phyloP scores from a whole-genome alignment of 2,888 invertebrate genomes.

The Andrena camellia region DNA sequence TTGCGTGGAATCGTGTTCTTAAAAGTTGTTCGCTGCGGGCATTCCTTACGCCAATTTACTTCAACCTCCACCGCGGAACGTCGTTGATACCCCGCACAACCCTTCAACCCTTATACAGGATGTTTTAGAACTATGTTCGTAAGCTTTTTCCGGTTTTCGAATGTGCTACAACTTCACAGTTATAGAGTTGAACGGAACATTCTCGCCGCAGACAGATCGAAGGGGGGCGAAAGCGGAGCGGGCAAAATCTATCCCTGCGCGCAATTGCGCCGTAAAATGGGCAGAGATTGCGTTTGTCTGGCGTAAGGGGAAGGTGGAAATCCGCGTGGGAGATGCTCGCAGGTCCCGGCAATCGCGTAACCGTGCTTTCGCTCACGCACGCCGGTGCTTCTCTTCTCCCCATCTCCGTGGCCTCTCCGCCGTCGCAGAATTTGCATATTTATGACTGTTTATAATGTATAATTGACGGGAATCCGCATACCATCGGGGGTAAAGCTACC shows the following conservation, averaged over 20 bases:
- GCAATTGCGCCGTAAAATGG: slow-evolving; percentile 58
- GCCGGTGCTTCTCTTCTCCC: slow-evolving; percentile 31
- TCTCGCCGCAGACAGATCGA: not conserved
- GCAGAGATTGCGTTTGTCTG: slow-evolving; percentile 53
- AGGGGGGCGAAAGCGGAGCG: not conserved
- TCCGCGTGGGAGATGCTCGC: slow-evolving; percentile 71
- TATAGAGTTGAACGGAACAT: slow-evolving; percentile 3
- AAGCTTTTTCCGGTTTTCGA: not conserved
- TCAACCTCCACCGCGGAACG: too few species aligned
- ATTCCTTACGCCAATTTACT: not conserved
- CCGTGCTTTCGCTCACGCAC: slow-evolving; percentile 58
- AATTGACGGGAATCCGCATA: slow-evolving; percentile 77
- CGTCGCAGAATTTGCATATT: slow-evolving; percentile 73
- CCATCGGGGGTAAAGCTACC: slow-evolving; percentile 60
- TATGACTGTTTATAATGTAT: slow-evolving; percentile 80
- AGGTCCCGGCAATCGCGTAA: slow-evolving; percentile 56
- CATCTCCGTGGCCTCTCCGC: slow-evolving; percentile 16
- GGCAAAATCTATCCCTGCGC: slow-evolving; percentile 19
- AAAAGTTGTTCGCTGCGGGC: not conserved
- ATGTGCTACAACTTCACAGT: not conserved
- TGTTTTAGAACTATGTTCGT: too few species aligned
- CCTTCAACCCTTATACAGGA: too few species aligned
- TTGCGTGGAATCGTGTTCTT: not conserved
- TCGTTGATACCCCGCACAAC: too few species aligned
- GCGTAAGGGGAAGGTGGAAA: slow-evolving; percentile 63